Evolutionary conservation across 2,888 invertebrate genomes (phyloP).

Genomic region (Lordiphosa fenestrarum): DNA sequence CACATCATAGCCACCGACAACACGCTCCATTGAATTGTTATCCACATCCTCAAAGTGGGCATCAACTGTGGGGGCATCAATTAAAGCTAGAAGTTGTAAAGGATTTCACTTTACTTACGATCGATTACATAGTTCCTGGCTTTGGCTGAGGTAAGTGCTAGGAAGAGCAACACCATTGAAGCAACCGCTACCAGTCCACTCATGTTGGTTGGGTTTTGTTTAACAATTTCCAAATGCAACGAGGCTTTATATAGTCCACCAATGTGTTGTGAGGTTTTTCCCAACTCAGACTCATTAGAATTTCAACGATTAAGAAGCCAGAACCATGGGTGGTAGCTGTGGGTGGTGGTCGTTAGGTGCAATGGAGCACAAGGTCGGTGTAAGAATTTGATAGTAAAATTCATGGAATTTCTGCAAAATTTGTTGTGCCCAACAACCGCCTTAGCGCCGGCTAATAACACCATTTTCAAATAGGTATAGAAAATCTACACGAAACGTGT

Average conservation of each 20-base stretch:
- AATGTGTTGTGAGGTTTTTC: slow-evolving; percentile 17
- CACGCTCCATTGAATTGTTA: slow-evolving; percentile 67
- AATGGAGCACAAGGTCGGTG: slow-evolving; percentile 54
- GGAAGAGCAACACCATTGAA: slow-evolving; percentile 23
- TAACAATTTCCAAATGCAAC: slow-evolving; percentile 5
- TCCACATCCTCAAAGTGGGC: slow-evolving; percentile 60
- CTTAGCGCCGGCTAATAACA: too few species aligned
- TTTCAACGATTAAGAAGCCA: slow-evolving; percentile 46
- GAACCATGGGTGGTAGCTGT: slow-evolving; percentile 22
- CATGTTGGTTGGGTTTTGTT: slow-evolving; percentile 29
- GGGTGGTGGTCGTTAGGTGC: slow-evolving; percentile 21
- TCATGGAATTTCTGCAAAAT: too few species aligned
- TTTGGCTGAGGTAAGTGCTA: slow-evolving; percentile 7
- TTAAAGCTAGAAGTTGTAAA: not conserved
- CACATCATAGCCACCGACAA: slow-evolving; percentile 76
- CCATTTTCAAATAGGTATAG: too few species aligned
- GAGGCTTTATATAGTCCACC: slow-evolving; percentile 40
- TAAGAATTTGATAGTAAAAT: slow-evolving; percentile 11
- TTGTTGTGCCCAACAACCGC: too few species aligned
- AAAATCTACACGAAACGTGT: too few species aligned
- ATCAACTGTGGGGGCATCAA: slow-evolving; percentile 49
- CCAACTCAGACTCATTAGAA: slow-evolving; percentile 46
- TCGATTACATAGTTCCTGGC: slow-evolving; percentile 41
- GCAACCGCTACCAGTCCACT: slow-evolving; percentile 9
- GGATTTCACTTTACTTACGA: slow-evolving; percentile 38